phyloP scores from a whole-genome alignment of 2,888 invertebrate genomes.

The Drosophila kanekoi region DNA sequence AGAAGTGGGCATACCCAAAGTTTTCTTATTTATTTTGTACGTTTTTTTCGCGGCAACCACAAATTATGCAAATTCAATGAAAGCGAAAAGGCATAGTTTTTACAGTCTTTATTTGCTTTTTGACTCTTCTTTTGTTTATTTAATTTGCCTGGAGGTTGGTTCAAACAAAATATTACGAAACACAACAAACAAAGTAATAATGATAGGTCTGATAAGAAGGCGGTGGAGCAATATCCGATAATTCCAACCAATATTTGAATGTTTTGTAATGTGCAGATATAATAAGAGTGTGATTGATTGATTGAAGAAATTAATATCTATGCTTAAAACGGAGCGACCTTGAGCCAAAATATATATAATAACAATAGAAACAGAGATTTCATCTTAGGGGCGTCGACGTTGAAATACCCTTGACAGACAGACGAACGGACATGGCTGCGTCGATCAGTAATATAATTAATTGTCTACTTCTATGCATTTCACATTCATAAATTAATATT shows the following conservation, averaged over 20 bases:
- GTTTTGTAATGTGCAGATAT: neutral
- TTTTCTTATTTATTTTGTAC: constrained; percentile 37
- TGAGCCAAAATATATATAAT: constrained; percentile 27
- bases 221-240: neutral
- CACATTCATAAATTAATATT: no score
- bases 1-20: constrained; percentile 6
- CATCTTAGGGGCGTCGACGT: neutral
- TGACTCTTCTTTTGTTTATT: constrained; percentile 55
- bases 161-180: constrained; percentile 31
- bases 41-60: constrained; percentile 30
- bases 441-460: no score
- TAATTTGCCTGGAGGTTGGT: constrained; percentile 22
- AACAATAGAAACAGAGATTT: neutral
- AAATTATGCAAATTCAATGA: constrained; percentile 75
- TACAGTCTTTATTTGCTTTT: constrained; percentile 8
- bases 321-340: constrained; percentile 48
- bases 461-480: no score
- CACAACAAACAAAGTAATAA: constrained; percentile 5
- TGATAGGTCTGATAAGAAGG: constrained; percentile 6
- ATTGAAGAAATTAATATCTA: constrained; percentile 1
- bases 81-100: constrained; percentile 69
- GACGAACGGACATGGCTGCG: neutral
- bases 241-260: constrained; percentile 6
- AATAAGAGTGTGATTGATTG: constrained; percentile 15
- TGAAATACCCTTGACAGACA: neutral